Evolutionary conservation across 2,888 invertebrate genomes (phyloP).

Genomic region (Leucophenga montana): DNA sequence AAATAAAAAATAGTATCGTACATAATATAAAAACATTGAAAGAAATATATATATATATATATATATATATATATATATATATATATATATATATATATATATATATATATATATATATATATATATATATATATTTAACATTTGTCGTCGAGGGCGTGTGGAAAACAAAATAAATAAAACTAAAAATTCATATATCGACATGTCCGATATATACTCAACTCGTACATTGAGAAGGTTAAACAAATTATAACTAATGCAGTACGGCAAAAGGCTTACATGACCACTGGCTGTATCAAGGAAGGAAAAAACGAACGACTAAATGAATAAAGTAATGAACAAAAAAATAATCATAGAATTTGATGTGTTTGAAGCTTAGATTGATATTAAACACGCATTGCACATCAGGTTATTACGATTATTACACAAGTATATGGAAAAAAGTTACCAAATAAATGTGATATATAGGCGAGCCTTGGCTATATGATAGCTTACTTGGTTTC

Average conservation of each 20-base stretch:
- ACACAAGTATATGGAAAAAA: too few species aligned
- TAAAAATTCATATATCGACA: neutral
- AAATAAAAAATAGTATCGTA: constrained; percentile 17
- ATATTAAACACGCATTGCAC: neutral
- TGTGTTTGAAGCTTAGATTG: neutral
- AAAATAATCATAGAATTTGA: neutral
- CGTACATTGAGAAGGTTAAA: constrained; percentile 20
- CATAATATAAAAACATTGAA: constrained; percentile 40
- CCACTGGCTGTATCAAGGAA: neutral
- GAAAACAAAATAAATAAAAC: constrained; percentile 8
- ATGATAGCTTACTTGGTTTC: too few species aligned
- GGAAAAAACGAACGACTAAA: neutral
- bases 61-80: too few species aligned
- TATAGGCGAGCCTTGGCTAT: too few species aligned
- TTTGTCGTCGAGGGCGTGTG: too few species aligned
- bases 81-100: too few species aligned
- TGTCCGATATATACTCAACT: neutral
- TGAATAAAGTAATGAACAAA: neutral
- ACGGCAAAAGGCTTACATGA: neutral
- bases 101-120: too few species aligned
- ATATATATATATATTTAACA: neutral
- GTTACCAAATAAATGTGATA: too few species aligned
- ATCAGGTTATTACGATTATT: too few species aligned
- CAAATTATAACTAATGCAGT: constrained; percentile 24
- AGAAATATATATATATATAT: too few species aligned